Evolutionary conservation across 2,113 vertebrate genomes (phyloP).

Genomic region (Sprattus sprattus): DNA sequence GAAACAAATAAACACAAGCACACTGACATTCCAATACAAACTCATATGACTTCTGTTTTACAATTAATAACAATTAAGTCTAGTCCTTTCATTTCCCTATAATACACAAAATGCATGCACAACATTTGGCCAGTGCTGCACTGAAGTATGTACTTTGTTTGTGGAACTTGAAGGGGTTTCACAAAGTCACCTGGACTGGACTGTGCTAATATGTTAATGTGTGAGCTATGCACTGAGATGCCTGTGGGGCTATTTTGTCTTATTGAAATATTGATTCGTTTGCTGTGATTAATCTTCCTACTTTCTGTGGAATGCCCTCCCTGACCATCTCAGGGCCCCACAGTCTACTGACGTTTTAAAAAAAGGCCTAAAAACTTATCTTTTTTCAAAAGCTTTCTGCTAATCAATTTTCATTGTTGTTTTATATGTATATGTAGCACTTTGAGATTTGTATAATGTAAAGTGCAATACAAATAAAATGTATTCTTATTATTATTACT

Average conservation of each 20-base stretch:
- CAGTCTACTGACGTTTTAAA: no score
- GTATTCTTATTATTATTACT: no score
- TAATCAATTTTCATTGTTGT: no score
- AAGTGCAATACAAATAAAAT: no score
- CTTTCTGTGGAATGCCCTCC: no score
- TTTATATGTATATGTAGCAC: no score
- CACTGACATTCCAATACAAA: not conserved
- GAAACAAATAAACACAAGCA: not conserved
- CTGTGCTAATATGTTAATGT: slow-evolving; percentile 46
- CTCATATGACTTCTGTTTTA: not conserved
- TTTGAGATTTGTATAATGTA: no score
- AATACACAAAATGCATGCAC: not conserved
- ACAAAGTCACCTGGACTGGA: slow-evolving; percentile 33
- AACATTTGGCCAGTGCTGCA: not conserved
- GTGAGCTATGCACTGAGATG: slow-evolving; percentile 43
- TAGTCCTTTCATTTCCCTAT: not conserved
- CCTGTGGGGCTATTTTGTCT: slow-evolving; percentile 41
- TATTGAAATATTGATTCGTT: slow-evolving; percentile 6
- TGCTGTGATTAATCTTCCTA: slow-evolving; percentile 1
- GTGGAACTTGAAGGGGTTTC: slow-evolving; percentile 23
- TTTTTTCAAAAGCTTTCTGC: no score
- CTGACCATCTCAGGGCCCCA: no score
- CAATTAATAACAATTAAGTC: not conserved
- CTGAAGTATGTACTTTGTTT: slow-evolving; percentile 24
- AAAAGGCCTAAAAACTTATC: no score